Base-by-base conservation (phyloP, 2,113 vertebrate genomes). In the Harpagus bidentatus region DNA sequence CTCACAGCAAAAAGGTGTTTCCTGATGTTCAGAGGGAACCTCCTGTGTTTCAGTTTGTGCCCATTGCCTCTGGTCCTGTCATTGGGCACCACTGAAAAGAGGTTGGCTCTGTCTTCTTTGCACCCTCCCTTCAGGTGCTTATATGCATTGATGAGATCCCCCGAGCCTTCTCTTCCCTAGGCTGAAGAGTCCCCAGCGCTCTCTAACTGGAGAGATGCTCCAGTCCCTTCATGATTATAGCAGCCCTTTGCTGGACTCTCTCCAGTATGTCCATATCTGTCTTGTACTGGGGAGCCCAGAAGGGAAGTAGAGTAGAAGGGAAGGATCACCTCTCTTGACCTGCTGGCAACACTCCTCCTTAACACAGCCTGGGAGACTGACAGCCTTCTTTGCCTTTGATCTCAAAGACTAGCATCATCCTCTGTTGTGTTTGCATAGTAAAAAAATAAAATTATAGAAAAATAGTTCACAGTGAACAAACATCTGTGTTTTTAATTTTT, bases 291-390 rank as follows among this genome's bases (percentile, higher is more conserved):
- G 34, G 13, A 81, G 48, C 26, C 29, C 34, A 89, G 48, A 72
- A 77, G 16, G 28, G 28, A 29, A 53, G 16, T 53, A 26, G 5
- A 55, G 32, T 0, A 86, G 38, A 82, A 76, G 23, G 32, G 38
- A 88, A 71, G 15, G 28, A 72, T 55, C 36, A 38, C 19, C 14
- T 62, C 36, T 34, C 36, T 58, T 16, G 28, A 80, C 14, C 11
- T 72, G 31, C 31, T 66, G 50, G 50, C 13, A 34, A 62, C 47
- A 43, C 4, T 11, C 4, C 6, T 48, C 17, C 45, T 4, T 50
- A 83, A 81, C 1, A 1, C 22, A 78, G 62, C 45, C 2, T 0
- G 1, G 23, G 36, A 86, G 21, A 72, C 13, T 0, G 3, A 65
- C 2, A 80, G 36, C 23, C 7, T 4, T 8, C 74, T 38, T 26